Evolutionary conservation across 1,140 invertebrate genomes (phyloP).

Genomic region (Brachionus rotundiformis): DNA sequence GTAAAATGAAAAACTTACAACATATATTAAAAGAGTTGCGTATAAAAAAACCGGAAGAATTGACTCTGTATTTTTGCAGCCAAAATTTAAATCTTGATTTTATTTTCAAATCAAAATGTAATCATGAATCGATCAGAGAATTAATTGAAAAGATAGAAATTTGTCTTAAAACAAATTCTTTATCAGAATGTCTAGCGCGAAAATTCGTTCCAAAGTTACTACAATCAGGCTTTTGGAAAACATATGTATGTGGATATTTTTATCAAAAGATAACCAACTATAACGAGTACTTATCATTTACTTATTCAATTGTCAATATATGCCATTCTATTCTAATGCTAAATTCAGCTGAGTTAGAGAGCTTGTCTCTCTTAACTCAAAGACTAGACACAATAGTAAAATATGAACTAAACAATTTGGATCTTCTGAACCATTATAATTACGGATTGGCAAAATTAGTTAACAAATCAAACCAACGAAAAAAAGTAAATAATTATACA

Average conservation of each 20-base stretch:
- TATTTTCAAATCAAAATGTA: not conserved
- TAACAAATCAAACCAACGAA: not conserved
- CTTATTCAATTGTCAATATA: not conserved
- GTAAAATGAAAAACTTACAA: constrained; percentile 9
- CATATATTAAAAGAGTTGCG: not conserved
- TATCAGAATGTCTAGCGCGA: not conserved
- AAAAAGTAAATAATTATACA: constrained; percentile 58
- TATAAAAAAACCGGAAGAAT: not conserved
- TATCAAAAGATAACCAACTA: not conserved
- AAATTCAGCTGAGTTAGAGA: not conserved
- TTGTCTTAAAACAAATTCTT: not conserved
- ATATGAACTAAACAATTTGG: constrained; percentile 19
- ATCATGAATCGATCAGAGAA: not conserved
- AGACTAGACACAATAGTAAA: constrained; percentile 19
- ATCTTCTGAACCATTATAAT: not conserved
- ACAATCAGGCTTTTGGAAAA: not conserved
- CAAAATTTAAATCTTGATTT: not conserved
- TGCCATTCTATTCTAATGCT: not conserved
- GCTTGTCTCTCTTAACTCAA: not conserved
- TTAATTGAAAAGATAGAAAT: not conserved
- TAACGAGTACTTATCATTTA: not conserved
- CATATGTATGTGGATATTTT: not conserved
- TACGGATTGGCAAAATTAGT: not conserved
- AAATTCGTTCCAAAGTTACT: not conserved
- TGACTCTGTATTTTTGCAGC: not conserved